Conservation (phyloP, 2,888 invertebrate species). For the Salticus scenicus region DNA sequence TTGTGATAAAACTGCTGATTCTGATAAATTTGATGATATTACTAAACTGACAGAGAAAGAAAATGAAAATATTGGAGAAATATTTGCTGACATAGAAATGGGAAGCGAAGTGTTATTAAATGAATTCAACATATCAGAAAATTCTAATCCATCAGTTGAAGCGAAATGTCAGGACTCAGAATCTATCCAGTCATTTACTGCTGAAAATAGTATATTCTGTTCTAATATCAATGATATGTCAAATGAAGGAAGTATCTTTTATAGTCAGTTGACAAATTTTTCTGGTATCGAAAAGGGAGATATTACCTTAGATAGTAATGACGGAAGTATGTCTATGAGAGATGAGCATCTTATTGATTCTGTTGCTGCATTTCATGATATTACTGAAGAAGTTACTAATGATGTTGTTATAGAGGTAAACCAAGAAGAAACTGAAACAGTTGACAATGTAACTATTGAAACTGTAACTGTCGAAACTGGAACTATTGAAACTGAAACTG, state of each 20-base stretch:
- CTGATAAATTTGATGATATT: not conserved
- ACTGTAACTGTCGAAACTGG: not conserved
- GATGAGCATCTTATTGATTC: not conserved
- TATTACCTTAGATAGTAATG: not conserved
- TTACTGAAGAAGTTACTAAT: not conserved
- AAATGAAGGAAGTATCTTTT: not conserved
- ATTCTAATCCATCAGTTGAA: not conserved
- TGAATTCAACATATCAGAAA: not conserved
- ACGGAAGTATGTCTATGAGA: not conserved
- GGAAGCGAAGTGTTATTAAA: not conserved
- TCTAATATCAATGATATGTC: not conserved
- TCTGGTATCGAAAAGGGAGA: not conserved
- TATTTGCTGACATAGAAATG: not conserved
- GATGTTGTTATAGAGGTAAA: not conserved
- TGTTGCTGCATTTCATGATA: not conserved
- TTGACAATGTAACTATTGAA: not conserved
- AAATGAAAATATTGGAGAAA: not conserved
- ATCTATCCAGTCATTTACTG: not conserved
- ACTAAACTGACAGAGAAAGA: not conserved
- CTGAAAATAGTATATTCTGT: not conserved
- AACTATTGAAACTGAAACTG: not conserved
- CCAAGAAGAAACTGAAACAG: not conserved
- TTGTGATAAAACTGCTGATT: not conserved
- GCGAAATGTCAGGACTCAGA: not conserved
- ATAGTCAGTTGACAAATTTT: not conserved